A percentile compares a stretch with the other conserved stretches of the same genome.
Evolutionary conservation across 2,113 vertebrate species (phyloP).

Genomic region (Bos taurus): ARS-UCD2.0 NC_037343.1:40070501-40071000

Average conservation of each 20-base stretch:
- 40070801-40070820: neutral
- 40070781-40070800: neutral
- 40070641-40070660: neutral
- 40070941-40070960: conserved; percentile 18
- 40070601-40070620: neutral
- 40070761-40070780: neutral
- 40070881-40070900: conserved; percentile 18
- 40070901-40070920: neutral
- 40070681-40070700: neutral
- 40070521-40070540: neutral
- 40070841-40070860: neutral
- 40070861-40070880: neutral
- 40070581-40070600: neutral
- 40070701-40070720: neutral
- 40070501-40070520: neutral
- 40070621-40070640: neutral
- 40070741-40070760: neutral
- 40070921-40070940: conserved; percentile 23
- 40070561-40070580: neutral
- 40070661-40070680: neutral
- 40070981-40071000: neutral
- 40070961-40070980: neutral
- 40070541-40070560: neutral
- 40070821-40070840: neutral
- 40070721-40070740: neutral